Evolutionary conservation across 1,140 invertebrate genomes (phyloP), one percentile per base, ranked within the genome.

Genomic region (Orchestia grillus): DNA sequence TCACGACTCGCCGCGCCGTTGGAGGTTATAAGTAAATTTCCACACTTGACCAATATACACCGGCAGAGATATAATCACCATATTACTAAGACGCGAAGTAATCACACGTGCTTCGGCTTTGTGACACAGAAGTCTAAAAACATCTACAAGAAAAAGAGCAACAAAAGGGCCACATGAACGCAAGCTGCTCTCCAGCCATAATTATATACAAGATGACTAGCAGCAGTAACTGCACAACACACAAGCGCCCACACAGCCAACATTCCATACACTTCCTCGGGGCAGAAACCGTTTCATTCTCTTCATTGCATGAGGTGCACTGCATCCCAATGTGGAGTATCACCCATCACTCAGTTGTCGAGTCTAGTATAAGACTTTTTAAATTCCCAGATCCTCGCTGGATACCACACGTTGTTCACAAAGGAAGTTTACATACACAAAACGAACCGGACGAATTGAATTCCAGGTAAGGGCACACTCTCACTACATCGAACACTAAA

Each of bases 161-260:
- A 77, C 62, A 36, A 77, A 77, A 36, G 3, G 11, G 62, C n/a
- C n/a, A 77, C 62, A 77, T 77, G 11, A 77, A 77, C 62, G 1
- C 1, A 77, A 90, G 88, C 36, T 90, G 88, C 88, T 90, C 41
- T 90, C 28, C 88, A 41, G 15, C 42, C 88, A 87, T n/a, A 90
- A 77, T 77, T 77, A 77, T 90, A 36, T 90, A 90, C 88, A 90
- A 90, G 88, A 90, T 90, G 88, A 90, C 88, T 95, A 95, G 44
- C 44, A 95, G 77, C 53, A 36, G 45, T 28, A 36, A 45, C 45
- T 53, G 42, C 44, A 47, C 36, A 23, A 95, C 43, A 43, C 41
- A 41, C 19, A 0, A 16, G 0, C 23, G n/a, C n/a, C 36, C 95
- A 95, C 95, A 87, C 57, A 43, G 43, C 57, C 95, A 95, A 87